Percentiles rank a stretch among this genome's conserved stretches.
Conservation (phyloP, 2,888 invertebrate genomes). For the Epistrophe eligans region DNA sequence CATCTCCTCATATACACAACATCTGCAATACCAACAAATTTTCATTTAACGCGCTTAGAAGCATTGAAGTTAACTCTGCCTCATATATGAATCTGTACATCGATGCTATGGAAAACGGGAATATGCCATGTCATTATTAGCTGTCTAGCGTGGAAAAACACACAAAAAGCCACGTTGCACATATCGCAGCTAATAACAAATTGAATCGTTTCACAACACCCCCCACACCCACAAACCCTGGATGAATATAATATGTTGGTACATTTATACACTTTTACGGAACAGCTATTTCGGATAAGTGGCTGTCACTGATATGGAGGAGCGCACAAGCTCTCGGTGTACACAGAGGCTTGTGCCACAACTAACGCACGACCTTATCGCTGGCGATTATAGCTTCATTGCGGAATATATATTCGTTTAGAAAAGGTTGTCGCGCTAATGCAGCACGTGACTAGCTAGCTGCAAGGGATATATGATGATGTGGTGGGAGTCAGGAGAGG, state of each 20-base stretch:
- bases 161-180: constrained; percentile 66
- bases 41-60: constrained; percentile 32
- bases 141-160: constrained; percentile 57
- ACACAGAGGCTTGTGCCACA: constrained; percentile 71
- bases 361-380: constrained; percentile 71
- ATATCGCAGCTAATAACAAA: constrained; percentile 72
- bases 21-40: constrained; percentile 49
- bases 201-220: constrained; percentile 71
- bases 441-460: constrained; percentile 63
- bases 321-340: constrained; percentile 59
- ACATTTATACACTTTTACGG: neutral
- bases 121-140: constrained; percentile 74
- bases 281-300: constrained; percentile 65
- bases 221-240: constrained; percentile 58
- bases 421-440: constrained; percentile 61
- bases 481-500: constrained; percentile 47
- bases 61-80: constrained; percentile 30
- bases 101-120: constrained; percentile 35
- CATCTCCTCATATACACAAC: constrained; percentile 60
- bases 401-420: constrained; percentile 63
- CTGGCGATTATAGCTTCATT: constrained; percentile 72
- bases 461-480: constrained; percentile 14
- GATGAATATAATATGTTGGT: neutral
- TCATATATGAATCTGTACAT: constrained; percentile 28
- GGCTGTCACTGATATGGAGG: constrained; percentile 75